These are phyloP conservation scores for Eriosoma lanigerum DNA, from an alignment of 1,140 invertebrate genomes.

Conservation along the genomic window DNA sequence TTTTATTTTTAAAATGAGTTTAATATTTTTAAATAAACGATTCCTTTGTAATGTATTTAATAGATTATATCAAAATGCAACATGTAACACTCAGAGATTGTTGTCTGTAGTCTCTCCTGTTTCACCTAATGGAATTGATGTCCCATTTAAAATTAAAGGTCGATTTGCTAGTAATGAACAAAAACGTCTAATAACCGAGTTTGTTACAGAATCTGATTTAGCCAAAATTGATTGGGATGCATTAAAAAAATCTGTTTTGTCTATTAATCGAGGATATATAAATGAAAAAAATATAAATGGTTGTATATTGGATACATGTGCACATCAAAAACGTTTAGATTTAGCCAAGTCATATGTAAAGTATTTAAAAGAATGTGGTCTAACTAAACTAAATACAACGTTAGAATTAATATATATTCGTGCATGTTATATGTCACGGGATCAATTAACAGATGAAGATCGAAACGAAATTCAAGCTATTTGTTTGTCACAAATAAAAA, in stretches of 20 bases:
- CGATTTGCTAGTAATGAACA: slow-evolving; percentile 21
- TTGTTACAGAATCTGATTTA: not conserved
- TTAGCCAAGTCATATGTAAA: slow-evolving; percentile 42
- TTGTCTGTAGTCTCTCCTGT: not conserved
- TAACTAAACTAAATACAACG: not conserved
- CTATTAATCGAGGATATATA: slow-evolving; percentile 27
- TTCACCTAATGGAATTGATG: not conserved
- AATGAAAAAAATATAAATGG: slow-evolving; percentile 49
- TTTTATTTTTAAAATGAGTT: not conserved
- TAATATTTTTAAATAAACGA: not conserved
- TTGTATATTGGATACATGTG: slow-evolving; percentile 29
- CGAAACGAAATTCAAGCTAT: not conserved
- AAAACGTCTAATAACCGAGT: slow-evolving; percentile 35
- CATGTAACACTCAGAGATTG: not conserved
- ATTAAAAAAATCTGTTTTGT: not conserved
- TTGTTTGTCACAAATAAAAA: slow-evolving; percentile 1
- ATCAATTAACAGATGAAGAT: slow-evolving; percentile 22
- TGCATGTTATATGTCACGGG: not conserved
- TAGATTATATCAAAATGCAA: not conserved
- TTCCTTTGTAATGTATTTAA: not conserved
- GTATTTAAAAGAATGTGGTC: slow-evolving; percentile 23
- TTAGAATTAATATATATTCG: slow-evolving; percentile 31
- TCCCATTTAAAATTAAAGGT: not conserved
- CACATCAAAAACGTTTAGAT: slow-evolving; percentile 8
- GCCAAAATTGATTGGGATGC: not conserved